Evolutionary conservation across 2,113 vertebrate genomes (phyloP).

Genomic region (Columba janthina): DNA sequence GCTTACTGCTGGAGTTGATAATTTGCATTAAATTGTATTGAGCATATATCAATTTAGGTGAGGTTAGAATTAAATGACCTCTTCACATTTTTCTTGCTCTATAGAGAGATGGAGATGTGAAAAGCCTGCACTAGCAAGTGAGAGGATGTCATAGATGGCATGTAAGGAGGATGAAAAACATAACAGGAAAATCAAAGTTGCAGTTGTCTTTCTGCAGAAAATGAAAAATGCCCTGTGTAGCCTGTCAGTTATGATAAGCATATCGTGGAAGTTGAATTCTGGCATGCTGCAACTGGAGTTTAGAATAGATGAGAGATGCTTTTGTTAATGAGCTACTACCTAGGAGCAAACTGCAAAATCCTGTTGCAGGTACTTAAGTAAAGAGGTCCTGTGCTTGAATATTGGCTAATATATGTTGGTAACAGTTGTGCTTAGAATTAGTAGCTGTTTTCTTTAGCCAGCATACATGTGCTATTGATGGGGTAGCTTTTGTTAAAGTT

Average conservation of each 20-base stretch:
- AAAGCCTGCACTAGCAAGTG: neutral
- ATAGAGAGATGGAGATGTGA: neutral
- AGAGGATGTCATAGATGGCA: neutral
- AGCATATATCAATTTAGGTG: neutral
- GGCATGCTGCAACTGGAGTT: neutral
- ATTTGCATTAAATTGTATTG: constrained; percentile 9
- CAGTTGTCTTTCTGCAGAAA: neutral
- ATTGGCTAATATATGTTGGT: neutral
- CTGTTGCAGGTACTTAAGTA: neutral
- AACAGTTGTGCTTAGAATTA: neutral
- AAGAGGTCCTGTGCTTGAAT: neutral
- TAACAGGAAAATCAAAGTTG: neutral
- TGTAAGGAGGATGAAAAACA: neutral
- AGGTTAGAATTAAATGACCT: constrained; percentile 3
- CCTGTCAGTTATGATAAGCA: neutral
- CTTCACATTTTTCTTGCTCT: neutral
- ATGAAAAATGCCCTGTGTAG: neutral
- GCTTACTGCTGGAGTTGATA: neutral
- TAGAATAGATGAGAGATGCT: neutral
- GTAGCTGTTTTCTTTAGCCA: neutral
- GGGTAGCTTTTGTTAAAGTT: neutral
- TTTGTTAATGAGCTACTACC: neutral
- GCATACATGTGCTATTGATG: neutral
- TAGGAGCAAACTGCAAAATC: neutral
- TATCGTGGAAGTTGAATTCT: neutral